phyloP scores from a whole-genome alignment of 2,113 vertebrate species.

The Apaloderma vittatum region DNA sequence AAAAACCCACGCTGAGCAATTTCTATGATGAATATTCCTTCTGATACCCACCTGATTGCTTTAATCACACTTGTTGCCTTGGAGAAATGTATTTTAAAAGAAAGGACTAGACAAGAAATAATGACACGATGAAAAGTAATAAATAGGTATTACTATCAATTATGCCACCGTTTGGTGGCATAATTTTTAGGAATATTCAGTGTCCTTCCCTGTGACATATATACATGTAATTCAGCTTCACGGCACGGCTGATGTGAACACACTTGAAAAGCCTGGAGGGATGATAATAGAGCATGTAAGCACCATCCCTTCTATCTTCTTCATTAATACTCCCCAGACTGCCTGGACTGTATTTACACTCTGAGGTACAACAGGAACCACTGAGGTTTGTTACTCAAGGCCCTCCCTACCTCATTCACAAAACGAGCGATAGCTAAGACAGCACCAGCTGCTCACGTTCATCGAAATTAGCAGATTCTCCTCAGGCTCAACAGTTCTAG shows the following conservation, averaged over 20 bases:
- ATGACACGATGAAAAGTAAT: neutral
- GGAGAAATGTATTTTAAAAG: neutral
- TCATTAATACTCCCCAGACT: neutral
- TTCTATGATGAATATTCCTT: neutral
- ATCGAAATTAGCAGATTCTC: neutral
- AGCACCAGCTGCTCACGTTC: neutral
- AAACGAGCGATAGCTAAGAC: fast-evolving
- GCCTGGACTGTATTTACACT: neutral
- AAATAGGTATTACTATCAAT: neutral
- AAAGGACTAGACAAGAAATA: neutral
- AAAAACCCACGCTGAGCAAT: neutral
- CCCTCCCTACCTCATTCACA: neutral
- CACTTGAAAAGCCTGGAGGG: neutral
- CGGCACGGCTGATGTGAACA: neutral
- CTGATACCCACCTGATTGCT: neutral
- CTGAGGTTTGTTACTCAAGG: neutral
- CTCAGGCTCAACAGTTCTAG: neutral
- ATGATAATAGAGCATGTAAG: neutral
- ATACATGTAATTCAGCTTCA: neutral
- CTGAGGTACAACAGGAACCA: neutral
- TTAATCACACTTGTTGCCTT: neutral
- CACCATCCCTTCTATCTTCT: neutral
- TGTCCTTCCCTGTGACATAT: neutral
- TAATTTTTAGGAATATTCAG: neutral
- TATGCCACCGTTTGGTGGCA: neutral